Conservation (phyloP, 2,888 invertebrate species). For the Latheticus oryzae region DNA sequence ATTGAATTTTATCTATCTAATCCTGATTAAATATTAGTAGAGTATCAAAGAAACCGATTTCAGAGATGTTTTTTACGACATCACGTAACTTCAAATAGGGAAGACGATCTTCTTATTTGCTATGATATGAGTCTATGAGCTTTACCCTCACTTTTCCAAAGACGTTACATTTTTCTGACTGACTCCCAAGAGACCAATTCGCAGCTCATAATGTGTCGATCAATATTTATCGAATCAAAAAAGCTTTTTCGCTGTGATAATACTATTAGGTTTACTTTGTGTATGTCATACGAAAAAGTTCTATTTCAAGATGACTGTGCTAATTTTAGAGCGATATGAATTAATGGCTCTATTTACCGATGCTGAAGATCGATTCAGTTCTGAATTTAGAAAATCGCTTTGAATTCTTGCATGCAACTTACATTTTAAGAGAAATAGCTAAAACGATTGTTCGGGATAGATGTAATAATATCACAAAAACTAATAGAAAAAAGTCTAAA, state of each 20-base stretch:
- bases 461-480: too few relatives aligned
- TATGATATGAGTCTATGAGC: constrained; percentile 8
- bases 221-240: constrained; percentile 23
- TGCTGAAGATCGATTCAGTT: constrained; percentile 13
- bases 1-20: constrained; percentile 2
- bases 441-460: too few relatives aligned
- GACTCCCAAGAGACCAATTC: constrained; percentile 9
- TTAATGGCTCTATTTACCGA: constrained; percentile 27
- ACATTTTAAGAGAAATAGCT: background rate
- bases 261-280: constrained; percentile 15
- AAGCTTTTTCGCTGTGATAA: constrained; percentile 9
- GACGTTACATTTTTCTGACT: constrained; percentile 12
- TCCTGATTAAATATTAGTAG: constrained; percentile 28
- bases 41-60: constrained; percentile 17
- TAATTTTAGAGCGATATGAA: constrained; percentile 28
- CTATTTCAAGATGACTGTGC: constrained; percentile 18
- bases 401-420: constrained; percentile 17
- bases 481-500: too few relatives aligned
- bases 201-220: constrained; percentile 13
- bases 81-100: constrained; percentile 21
- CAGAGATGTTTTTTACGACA: constrained; percentile 21
- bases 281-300: constrained; percentile 18
- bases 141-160: background rate
- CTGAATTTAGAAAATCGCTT: constrained; percentile 19
- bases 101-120: constrained; percentile 15